phyloP scores from a whole-genome alignment of 2,888 invertebrate species.

The Stictocephala bisonia region DNA sequence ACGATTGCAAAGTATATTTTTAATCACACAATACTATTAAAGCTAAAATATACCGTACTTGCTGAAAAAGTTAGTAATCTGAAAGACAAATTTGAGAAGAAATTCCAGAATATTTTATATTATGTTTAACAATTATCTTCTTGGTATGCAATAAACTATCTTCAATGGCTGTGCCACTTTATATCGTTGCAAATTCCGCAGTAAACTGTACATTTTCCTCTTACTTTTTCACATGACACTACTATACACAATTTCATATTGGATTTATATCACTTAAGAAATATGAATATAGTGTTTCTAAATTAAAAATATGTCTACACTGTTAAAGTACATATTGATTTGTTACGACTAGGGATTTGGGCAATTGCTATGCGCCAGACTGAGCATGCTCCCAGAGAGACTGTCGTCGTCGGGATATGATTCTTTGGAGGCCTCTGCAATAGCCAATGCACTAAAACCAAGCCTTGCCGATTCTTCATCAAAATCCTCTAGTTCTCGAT shows the following conservation, averaged over 20 bases:
- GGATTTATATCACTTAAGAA: slow-evolving; percentile 27
- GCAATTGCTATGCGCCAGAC: slow-evolving; percentile 72
- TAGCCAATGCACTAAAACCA: slow-evolving; percentile 94
- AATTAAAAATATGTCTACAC: slow-evolving; percentile 35
- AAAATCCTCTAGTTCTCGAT: slow-evolving; percentile 90
- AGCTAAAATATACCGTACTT: too few species aligned
- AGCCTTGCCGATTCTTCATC: slow-evolving; percentile 93
- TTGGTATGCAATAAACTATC: too few species aligned
- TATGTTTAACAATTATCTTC: too few species aligned
- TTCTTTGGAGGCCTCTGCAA: slow-evolving; percentile 91
- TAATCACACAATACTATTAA: too few species aligned
- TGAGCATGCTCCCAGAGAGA: slow-evolving; percentile 93
- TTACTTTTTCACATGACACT: slow-evolving; percentile 2
- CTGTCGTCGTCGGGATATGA: slow-evolving; percentile 91
- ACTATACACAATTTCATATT: slow-evolving; percentile 5
- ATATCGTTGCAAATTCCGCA: slow-evolving; percentile 23
- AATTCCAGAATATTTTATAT: too few species aligned
- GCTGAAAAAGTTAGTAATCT: too few species aligned
- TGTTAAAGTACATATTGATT: slow-evolving; percentile 38
- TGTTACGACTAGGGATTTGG: slow-evolving; percentile 45
- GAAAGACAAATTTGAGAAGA: too few species aligned
- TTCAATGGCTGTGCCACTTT: slow-evolving; percentile 29
- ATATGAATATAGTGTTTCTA: slow-evolving; percentile 27
- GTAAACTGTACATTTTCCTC: slow-evolving; percentile 18
- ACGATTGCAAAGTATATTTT: too few species aligned